Percentiles rank a stretch among this genome's conserved stretches.
phyloP scores from a whole-genome alignment of 2,797 vertebrate genomes.

The Enteromius radiatus region DNA sequence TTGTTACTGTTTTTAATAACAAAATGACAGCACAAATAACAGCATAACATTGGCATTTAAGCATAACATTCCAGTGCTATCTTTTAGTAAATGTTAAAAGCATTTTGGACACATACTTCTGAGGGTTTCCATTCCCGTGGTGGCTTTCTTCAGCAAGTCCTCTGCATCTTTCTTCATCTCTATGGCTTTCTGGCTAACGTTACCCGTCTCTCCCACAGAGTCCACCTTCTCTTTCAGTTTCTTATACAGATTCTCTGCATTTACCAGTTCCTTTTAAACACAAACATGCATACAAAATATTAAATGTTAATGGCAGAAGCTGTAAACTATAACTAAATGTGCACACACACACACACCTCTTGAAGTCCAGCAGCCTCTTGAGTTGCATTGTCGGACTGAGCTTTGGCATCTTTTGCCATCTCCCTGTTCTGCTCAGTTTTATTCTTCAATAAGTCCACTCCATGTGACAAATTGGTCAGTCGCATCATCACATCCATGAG shows the following conservation, averaged over 20 bases:
- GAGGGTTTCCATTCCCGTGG: slow-evolving; percentile 75
- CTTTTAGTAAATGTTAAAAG: background rate
- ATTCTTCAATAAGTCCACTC: slow-evolving; percentile 73
- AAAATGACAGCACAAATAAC: background rate
- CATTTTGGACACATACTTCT: slow-evolving; percentile 71
- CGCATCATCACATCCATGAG: slow-evolving; percentile 77
- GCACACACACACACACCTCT: slow-evolving; percentile 69
- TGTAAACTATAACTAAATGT: background rate
- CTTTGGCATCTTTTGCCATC: slow-evolving; percentile 74
- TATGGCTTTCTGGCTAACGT: slow-evolving; percentile 70
- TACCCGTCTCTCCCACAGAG: slow-evolving; percentile 63
- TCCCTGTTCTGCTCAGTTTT: slow-evolving; percentile 69
- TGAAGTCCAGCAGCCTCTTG: slow-evolving; percentile 68
- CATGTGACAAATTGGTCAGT: slow-evolving; percentile 74
- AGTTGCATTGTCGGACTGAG: slow-evolving; percentile 71
- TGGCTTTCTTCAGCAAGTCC: slow-evolving; percentile 79
- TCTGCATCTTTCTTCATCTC: slow-evolving; percentile 77
- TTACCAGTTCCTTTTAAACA: slow-evolving; percentile 73
- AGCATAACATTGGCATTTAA: background rate
- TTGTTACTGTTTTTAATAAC: background rate
- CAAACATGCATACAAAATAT: slow-evolving; percentile 14
- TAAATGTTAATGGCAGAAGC: background rate
- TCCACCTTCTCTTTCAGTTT: slow-evolving; percentile 76
- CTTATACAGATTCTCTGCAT: slow-evolving; percentile 71
- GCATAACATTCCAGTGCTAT: background rate